Evolutionary conservation across 2,113 vertebrate species (phyloP), one percentile per base, ranked within the genome.

Genomic region (Machaerirhynchus nigripectus): DNA sequence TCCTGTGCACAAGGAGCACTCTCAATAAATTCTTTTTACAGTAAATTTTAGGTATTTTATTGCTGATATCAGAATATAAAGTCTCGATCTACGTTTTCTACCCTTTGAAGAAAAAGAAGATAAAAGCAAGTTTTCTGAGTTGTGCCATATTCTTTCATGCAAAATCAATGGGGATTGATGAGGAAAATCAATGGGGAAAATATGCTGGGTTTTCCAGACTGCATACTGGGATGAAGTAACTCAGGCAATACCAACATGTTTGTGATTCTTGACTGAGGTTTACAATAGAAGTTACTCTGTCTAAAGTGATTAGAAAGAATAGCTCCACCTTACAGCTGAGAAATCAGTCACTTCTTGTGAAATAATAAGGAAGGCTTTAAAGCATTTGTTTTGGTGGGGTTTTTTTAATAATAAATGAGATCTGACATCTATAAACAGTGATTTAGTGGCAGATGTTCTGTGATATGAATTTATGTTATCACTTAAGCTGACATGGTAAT

Each of bases 381-480:
- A 95, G 73, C 84, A n/a, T 91, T 93, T 93, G 35, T 75, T 95
- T 93, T 42, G 60, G 20, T 9, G 79, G 55, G n/a, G 1, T 0
- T 53, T 92, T 93, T 90, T 95, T 40, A 97, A 94, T 93, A 96
- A 83, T 88, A 94, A 96, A 98, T 93, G 90, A 96, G 53, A 79
- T 92, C 86, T 97, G 94, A 92, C 94, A 97, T 93, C 76, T 78
- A 67, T 95, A 97, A 96, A 95, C 77, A 94, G 55, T 93, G 88
- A 98, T 96, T 91, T 96, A 95, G 88, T 96, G 95, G 67, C 94
- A 97, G 94, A 90, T 94, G 71, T 68, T 96, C 85, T 92, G 68
- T 94, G 92, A 93, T 97, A 89, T 81, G 47, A 89, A 95, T 97
- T 97, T 95, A 96, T 96, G 94, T 95, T 94, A 90, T 94, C 95